Evolutionary conservation across 2,797 vertebrate genomes (phyloP), one percentile per base, ranked within the genome.

Genomic region (Oreortyx pictus): DNA sequence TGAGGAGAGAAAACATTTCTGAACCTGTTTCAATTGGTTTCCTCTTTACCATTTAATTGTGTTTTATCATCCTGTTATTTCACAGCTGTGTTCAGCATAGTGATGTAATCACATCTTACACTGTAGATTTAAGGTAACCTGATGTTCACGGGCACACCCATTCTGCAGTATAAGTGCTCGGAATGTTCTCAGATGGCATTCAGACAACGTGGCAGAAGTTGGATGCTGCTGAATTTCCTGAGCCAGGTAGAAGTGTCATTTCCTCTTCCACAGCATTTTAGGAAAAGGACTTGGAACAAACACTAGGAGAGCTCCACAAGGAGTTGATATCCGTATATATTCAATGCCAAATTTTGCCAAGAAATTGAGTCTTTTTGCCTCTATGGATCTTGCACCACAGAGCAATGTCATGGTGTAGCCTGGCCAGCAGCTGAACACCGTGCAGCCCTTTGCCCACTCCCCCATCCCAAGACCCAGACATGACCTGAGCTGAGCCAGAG

Each of bases 51-150:
- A 46, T 61, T 73, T 71, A 82, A 47, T 67, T 14, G 37, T 70
- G 3, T 88, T 75, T 85, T 75, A 47, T 65, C 35, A 27, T 60
- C 47, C 3, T 49, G 19, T 43, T 91, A 47, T 56, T 90, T 86
- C 66, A 59, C 20, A 80, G 14, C 29, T 44, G 5, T 41, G 39
- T 41, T 41, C 39, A 41, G 39, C 39, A 41, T 41, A 41, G 39
- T 62, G 89, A 82, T 82, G 68, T 76, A 79, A 76, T 88, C n/a
- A 20, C 62, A 14, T 18, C 86, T 88, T 84, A 46, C 71, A 54
- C 17, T 67, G 61, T 59, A 54, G 56, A 1, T 88, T 86, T 88
- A 68, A 84, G 60, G 14, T 56, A 77, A 31, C 73, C 17, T 87
- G 75, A 43, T 84, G 8, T 22, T 86, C 82, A 37, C 16, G 77